Evolutionary conservation across 2,888 invertebrate genomes (phyloP).

Genomic region (Apamea epomidion): DNA sequence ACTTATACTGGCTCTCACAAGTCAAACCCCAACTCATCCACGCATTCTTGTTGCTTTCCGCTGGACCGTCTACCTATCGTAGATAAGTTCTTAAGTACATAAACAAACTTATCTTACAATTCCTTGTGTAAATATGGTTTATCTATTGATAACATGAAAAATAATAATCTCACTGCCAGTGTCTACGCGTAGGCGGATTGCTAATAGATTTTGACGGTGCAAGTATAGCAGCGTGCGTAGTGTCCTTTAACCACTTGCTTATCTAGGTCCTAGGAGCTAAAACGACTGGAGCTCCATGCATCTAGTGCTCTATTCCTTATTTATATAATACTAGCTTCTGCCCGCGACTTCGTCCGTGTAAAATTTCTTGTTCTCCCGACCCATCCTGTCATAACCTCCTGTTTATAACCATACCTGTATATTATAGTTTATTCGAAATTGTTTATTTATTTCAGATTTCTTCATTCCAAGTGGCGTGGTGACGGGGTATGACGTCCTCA

Average conservation of each 20-base stretch:
- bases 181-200: background rate
- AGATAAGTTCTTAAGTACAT: conserved; percentile 36
- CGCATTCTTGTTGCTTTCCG: conserved; percentile 5
- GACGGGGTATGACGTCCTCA: conserved; percentile 23
- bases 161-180: background rate
- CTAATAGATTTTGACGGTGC: background rate
- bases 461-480: conserved; percentile 13
- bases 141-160: conserved; percentile 26
- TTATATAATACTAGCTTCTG: background rate
- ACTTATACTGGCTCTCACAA: background rate
- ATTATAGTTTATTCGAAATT: background rate
- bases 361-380: background rate
- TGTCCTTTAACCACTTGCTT: background rate
- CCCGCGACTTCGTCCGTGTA: background rate
- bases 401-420: background rate
- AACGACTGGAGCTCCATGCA: background rate
- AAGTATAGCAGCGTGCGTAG: background rate
- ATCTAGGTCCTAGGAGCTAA: background rate
- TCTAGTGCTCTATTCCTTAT: background rate
- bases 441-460: conserved; percentile 3
- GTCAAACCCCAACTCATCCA: background rate
- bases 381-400: background rate
- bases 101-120: conserved; percentile 46
- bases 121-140: conserved; percentile 39
- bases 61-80: conserved; percentile 8